Evolutionary conservation across 1,140 invertebrate species (phyloP).

Genomic region (Araneus ventricosus): DNA sequence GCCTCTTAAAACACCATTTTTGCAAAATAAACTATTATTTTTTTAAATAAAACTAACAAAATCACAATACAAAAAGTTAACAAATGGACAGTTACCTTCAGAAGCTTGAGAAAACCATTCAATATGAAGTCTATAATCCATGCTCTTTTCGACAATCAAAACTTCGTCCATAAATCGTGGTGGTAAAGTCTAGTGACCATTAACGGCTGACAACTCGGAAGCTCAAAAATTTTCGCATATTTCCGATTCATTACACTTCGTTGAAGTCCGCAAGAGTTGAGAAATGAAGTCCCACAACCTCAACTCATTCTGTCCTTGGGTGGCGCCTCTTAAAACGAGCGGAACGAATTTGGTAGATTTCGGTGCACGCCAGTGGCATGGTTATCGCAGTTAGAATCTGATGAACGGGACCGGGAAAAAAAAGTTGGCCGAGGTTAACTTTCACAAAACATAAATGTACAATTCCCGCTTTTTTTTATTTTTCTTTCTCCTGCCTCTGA

Average conservation of each 20-base stretch:
- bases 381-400: slow-evolving; percentile 32
- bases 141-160: neutral
- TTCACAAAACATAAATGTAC: slow-evolving; percentile 30
- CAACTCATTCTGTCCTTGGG: slow-evolving; percentile 35
- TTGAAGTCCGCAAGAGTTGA: neutral
- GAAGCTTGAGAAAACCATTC: too few relatives aligned
- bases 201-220: neutral
- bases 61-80: too few relatives aligned
- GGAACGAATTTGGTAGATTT: slow-evolving; percentile 58
- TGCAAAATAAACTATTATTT: too few relatives aligned
- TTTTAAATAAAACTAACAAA: too few relatives aligned
- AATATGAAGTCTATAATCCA: too few relatives aligned
- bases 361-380: slow-evolving; percentile 12
- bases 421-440: slow-evolving; percentile 7
- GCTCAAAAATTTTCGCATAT: neutral
- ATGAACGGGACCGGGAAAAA: slow-evolving; percentile 21
- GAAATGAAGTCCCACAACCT: neutral
- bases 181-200: neutral
- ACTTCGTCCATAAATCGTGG: neutral
- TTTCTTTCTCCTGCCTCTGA: neutral
- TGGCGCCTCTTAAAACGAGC: slow-evolving; percentile 44
- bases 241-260: neutral
- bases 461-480: neutral
- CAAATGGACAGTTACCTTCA: too few relatives aligned
- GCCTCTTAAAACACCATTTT: slow-evolving; percentile 39